These are phyloP conservation scores for Andrena minutula DNA, from an alignment of 2,888 invertebrate species.

Conservation along the genomic window DNA sequence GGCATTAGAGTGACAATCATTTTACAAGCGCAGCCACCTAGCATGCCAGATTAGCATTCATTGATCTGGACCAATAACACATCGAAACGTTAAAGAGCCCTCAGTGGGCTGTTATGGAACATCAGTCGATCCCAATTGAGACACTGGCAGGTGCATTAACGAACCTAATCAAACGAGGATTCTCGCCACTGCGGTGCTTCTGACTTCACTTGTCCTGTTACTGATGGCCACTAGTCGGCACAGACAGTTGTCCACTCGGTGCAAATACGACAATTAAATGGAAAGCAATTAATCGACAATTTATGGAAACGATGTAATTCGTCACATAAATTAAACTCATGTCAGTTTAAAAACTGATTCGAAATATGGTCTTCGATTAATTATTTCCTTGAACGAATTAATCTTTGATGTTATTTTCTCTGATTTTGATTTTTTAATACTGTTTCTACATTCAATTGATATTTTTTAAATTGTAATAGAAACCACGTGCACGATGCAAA, in stretches of 20 bases:
- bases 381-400: too few species aligned
- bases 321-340: too few species aligned
- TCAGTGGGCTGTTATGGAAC: constrained; percentile 25
- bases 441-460: too few species aligned
- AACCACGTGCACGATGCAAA: too few species aligned
- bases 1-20: not conserved
- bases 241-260: constrained; percentile 29
- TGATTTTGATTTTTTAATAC: too few species aligned
- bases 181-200: constrained; percentile 38
- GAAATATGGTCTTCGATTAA: too few species aligned
- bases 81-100: constrained; percentile 45
- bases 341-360: too few species aligned
- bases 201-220: constrained; percentile 46
- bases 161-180: constrained; percentile 64
- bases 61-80: constrained; percentile 42
- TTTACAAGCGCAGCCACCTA: not conserved
- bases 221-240: constrained; percentile 33
- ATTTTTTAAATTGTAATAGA: too few species aligned
- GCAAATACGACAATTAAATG: not conserved
- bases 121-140: constrained; percentile 54
- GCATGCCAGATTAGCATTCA: constrained; percentile 4
- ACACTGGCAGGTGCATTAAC: constrained; percentile 64
- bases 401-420: too few species aligned
- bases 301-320: too few species aligned
- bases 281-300: not conserved